Percentiles rank a stretch among this genome's conserved stretches.
These are phyloP conservation scores for Planococcus citri DNA, from an alignment of 1,140 invertebrate genomes.

Conservation along the genomic window DNA sequence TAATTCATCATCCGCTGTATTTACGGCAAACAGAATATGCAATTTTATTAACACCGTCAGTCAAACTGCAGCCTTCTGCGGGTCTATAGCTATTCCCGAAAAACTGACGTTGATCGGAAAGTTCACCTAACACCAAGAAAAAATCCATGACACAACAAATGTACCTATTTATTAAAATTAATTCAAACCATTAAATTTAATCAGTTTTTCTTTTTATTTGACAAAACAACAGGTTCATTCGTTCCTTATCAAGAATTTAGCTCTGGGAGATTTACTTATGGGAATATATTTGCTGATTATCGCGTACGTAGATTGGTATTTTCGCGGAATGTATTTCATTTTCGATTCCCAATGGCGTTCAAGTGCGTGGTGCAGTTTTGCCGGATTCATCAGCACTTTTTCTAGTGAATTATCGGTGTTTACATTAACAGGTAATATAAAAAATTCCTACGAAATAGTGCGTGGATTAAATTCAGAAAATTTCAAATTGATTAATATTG, in stretches of 20 bases:
- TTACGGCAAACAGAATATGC: no score
- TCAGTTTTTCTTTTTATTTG: not conserved
- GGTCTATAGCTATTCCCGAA: no score
- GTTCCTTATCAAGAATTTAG: conserved; percentile 44
- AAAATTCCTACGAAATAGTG: conserved; percentile 23
- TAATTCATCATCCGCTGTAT: no score
- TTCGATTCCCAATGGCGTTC: conserved; percentile 40
- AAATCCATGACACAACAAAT: no score
- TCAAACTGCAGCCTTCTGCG: no score
- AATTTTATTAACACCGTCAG: no score
- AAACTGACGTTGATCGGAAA: no score
- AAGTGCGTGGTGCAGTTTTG: conserved; percentile 40
- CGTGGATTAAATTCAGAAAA: not conserved
- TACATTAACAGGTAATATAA: conserved; percentile 39
- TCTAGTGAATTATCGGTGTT: conserved; percentile 43
- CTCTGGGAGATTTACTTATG: conserved; percentile 43
- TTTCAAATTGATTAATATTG: not conserved
- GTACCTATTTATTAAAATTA: no score
- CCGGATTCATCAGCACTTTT: conserved; percentile 45
- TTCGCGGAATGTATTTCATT: conserved; percentile 41
- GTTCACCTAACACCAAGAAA: no score
- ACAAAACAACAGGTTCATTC: conserved; percentile 40
- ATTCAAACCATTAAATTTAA: not conserved
- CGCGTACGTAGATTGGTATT: conserved; percentile 39
- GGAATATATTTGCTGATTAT: conserved; percentile 43